phyloP scores from a whole-genome alignment of 37 sponge, comb jelly and placozoan genomes.

The Beroe ovata region DNA sequence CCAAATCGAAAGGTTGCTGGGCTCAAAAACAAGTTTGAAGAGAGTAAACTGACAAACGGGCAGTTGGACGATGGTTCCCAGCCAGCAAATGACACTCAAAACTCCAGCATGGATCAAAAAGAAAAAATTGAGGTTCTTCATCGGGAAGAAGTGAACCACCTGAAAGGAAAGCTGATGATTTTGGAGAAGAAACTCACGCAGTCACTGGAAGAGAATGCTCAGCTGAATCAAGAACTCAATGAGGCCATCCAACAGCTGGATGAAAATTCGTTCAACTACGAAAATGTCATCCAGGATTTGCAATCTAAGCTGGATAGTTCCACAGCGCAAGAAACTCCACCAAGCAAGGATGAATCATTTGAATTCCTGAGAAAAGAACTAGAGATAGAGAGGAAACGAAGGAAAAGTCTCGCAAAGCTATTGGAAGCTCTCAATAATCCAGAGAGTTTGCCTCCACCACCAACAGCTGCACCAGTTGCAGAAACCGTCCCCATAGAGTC shows the following conservation, averaged over 20 bases:
- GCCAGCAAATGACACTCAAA: background rate
- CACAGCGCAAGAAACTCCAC: background rate
- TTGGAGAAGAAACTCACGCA: constrained; percentile 33
- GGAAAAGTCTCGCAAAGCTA: background rate
- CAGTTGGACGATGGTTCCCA: background rate
- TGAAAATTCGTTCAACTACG: constrained; percentile 63
- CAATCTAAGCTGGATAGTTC: constrained; percentile 30
- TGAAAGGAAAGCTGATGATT: constrained; percentile 37
- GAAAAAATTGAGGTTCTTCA: constrained; percentile 30
- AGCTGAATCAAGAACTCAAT: constrained; percentile 57
- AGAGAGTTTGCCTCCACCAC: constrained; percentile 38
- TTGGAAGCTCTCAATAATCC: background rate
- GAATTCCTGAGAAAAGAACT: background rate
- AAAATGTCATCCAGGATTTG: constrained; percentile 50
- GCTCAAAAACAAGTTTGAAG: constrained; percentile 60
- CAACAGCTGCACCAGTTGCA: background rate
- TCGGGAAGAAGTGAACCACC: constrained; percentile 46
- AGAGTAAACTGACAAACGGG: background rate
- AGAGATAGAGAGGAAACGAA: constrained; percentile 2
- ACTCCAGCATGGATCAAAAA: background rate
- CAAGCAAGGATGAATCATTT: background rate
- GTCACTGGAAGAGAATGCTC: constrained; percentile 33
- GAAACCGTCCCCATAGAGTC: background rate
- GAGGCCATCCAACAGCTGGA: constrained; percentile 42
- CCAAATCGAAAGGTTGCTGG: constrained; percentile 45